phyloP scores from a whole-genome alignment of 2,797 vertebrate species.

The Takifugu ocellatus region DNA sequence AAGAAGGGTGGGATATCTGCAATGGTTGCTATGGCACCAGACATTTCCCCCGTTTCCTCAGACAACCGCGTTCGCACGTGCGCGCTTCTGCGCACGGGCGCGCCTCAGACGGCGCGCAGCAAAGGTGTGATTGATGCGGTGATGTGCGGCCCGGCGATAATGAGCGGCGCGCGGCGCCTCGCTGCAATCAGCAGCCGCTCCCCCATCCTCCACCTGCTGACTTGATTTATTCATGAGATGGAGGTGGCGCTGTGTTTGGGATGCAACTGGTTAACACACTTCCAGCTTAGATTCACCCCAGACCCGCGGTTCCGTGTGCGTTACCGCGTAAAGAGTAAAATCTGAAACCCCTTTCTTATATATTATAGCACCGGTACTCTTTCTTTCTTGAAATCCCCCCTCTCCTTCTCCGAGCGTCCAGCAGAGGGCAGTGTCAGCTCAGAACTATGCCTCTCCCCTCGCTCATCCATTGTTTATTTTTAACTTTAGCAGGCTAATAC shows the following conservation, averaged over 20 bases:
- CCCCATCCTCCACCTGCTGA: constrained; percentile 28
- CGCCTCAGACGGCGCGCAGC: constrained; percentile 19
- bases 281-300: constrained; percentile 3
- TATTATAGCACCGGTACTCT: neutral
- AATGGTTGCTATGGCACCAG: constrained; percentile 94
- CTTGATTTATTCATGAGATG: constrained; percentile 34
- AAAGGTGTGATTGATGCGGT: constrained; percentile 34
- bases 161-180: constrained; percentile 29
- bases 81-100: constrained; percentile 20
- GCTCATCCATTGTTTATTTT: neutral
- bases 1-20: constrained; percentile 86
- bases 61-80: constrained; percentile 76
- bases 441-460: constrained; percentile 28
- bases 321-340: neutral
- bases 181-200: constrained; percentile 16
- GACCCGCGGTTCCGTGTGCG: neutral
- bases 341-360: constrained; percentile 6
- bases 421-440: constrained; percentile 69
- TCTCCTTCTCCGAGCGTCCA: constrained; percentile 42
- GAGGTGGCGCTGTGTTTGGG: constrained; percentile 17
- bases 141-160: constrained; percentile 41
- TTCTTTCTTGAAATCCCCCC: constrained; percentile 24
- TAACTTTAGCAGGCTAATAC: constrained; percentile 6
- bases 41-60: constrained; percentile 86
- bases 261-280: constrained; percentile 5